Evolutionary conservation across 1,140 invertebrate species (phyloP).

Genomic region (Aphis craccivora): DNA sequence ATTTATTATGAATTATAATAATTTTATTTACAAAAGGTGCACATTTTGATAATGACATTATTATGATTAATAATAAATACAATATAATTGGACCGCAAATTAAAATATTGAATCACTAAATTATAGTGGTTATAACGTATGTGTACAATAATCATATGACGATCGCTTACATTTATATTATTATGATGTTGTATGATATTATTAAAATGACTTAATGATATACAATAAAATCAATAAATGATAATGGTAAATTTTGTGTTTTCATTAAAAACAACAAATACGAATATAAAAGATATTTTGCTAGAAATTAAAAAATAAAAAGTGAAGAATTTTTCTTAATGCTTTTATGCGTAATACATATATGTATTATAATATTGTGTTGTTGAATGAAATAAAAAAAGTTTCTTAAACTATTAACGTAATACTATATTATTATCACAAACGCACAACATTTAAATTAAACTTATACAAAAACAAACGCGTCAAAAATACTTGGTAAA

Average conservation of each 20-base stretch:
- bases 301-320: neutral
- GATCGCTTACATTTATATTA: neutral
- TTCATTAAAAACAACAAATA: neutral
- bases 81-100: neutral
- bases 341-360: neutral
- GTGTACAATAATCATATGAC: neutral
- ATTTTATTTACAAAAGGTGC: neutral
- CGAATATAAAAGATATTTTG: neutral
- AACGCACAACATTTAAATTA: neutral
- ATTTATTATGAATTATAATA: conserved; percentile 14
- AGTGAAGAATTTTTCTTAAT: neutral
- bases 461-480: neutral
- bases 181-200: neutral
- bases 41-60: neutral
- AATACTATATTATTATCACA: neutral
- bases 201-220: neutral
- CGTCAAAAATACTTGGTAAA: neutral
- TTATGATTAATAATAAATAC: neutral
- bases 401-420: neutral
- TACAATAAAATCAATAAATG: neutral
- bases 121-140: neutral
- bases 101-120: neutral
- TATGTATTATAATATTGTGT: neutral
- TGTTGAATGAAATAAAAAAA: neutral
- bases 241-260: neutral